Conservation (phyloP, 2,113 vertebrate species). For the Strigops habroptila region DNA sequence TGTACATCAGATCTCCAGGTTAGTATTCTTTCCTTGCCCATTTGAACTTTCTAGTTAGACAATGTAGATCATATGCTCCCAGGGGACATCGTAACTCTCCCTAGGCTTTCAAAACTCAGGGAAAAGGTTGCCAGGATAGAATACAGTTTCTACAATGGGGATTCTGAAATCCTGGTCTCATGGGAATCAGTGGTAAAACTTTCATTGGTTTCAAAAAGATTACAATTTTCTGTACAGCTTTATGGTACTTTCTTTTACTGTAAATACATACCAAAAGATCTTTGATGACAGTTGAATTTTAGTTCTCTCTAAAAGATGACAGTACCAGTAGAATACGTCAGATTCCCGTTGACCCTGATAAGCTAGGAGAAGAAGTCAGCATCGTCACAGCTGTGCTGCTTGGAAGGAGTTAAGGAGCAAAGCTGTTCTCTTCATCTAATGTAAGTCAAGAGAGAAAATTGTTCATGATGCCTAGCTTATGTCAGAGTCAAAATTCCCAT, state of each 20-base stretch:
- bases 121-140: neutral
- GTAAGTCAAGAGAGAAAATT: neutral
- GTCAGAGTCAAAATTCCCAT: neutral
- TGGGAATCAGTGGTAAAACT: neutral
- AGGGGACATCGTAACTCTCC: fast-evolving
- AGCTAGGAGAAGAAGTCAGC: neutral
- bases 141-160: neutral
- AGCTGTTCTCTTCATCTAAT: neutral
- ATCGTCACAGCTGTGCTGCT: neutral
- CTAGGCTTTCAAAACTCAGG: neutral
- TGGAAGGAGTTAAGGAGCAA: neutral
- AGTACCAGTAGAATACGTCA: neutral
- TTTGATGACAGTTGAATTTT: neutral
- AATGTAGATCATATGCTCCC: neutral
- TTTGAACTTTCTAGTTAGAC: neutral
- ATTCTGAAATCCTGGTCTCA: neutral
- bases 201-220: neutral
- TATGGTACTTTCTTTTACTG: neutral
- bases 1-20: neutral
- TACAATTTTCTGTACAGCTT: neutral
- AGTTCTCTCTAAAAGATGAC: neutral
- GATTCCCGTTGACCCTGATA: neutral
- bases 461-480: neutral
- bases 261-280: neutral
- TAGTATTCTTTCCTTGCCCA: neutral